These are phyloP conservation scores for Lepus europaeus DNA, from an alignment of 2,113 vertebrate species.

Conservation along the genomic window DNA sequence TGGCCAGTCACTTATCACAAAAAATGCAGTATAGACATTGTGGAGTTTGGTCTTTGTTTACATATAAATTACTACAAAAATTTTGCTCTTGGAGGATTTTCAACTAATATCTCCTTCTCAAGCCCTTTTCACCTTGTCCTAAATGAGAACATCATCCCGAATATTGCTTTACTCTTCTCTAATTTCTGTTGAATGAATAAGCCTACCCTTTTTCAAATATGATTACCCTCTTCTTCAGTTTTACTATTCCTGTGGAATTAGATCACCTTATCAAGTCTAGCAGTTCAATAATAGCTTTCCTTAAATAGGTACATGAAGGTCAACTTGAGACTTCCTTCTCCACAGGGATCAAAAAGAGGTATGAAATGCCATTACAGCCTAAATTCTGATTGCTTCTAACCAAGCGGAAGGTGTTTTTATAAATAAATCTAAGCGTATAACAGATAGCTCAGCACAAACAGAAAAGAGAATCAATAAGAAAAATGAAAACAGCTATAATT, in stretches of 20 bases:
- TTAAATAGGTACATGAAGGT: constrained; percentile 76
- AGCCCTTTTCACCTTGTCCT: not conserved
- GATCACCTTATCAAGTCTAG: constrained; percentile 67
- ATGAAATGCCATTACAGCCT: constrained; percentile 51
- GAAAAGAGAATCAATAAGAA: constrained; percentile 54
- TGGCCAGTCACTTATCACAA: not conserved
- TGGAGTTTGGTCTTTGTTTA: constrained; percentile 11
- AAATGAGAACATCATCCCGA: constrained; percentile 55
- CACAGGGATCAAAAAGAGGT: constrained; percentile 46
- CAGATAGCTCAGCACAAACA: constrained; percentile 42
- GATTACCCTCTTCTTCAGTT: constrained; percentile 68
- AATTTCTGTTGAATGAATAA: constrained; percentile 69
- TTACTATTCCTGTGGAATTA: constrained; percentile 71
- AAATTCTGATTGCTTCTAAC: constrained; percentile 69
- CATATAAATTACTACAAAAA: constrained; percentile 42
- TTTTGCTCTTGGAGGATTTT: constrained; percentile 15
- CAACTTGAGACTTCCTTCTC: constrained; percentile 78
- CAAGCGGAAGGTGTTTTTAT: constrained; percentile 62
- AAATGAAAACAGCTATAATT: constrained; percentile 41
- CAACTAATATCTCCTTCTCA: not conserved
- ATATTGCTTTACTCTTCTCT: constrained; percentile 57
- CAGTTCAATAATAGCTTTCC: constrained; percentile 75
- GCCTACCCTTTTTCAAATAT: constrained; percentile 71
- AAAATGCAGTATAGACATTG: not conserved
- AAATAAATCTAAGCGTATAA: constrained; percentile 74